Evolutionary conservation across 2,888 invertebrate genomes (phyloP), one percentile per base, ranked within the genome.

Genomic region (Spatulosminthurus flaviceps): DNA sequence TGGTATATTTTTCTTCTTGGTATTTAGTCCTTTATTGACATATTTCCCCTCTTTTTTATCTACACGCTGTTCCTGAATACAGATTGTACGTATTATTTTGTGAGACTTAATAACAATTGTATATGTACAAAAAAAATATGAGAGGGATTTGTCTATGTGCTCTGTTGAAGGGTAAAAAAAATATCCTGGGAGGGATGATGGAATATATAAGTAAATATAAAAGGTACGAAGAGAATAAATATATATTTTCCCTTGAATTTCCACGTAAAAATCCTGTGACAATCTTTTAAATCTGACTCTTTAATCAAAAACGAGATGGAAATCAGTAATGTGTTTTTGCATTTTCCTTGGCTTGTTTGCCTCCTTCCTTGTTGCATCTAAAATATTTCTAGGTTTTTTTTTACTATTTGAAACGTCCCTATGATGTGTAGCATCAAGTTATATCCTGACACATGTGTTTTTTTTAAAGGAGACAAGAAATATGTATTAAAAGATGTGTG

Each of bases 221-320:
- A n/a, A n/a, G n/a, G n/a, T n/a, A n/a, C n/a, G n/a, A n/a, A n/a
- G n/a, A n/a, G n/a, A n/a, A n/a, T n/a, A n/a, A n/a, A n/a, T n/a
- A n/a, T n/a, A n/a, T 34, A 7, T 34, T 34, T 34, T 34, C 34
- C 34, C 9, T 34, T 4, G 34, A 9, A 4, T 34, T 21, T 21
- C 60, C 19, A 60, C 60, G 26, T 26, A 64, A 64, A 64, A 64
- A 22, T 64, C 64, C 11, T 24, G 64, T 64, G 64, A 64, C 64
- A 64, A 64, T 64, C 64, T 64, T 64, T 26, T 26, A 7, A 22
- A 64, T 64, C 64, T 64, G 64, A 64, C 64, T 64, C 13, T 64
- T 64, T 64, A 64, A 64, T 64, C 64, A 64, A 64, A 64, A 26
- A 64, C 13, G 64, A 21, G 64, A 64, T 64, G 64, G 24, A 64